Evolutionary conservation across 2,888 invertebrate species (phyloP).

Genomic region (Xestobium rufovillosum): DNA sequence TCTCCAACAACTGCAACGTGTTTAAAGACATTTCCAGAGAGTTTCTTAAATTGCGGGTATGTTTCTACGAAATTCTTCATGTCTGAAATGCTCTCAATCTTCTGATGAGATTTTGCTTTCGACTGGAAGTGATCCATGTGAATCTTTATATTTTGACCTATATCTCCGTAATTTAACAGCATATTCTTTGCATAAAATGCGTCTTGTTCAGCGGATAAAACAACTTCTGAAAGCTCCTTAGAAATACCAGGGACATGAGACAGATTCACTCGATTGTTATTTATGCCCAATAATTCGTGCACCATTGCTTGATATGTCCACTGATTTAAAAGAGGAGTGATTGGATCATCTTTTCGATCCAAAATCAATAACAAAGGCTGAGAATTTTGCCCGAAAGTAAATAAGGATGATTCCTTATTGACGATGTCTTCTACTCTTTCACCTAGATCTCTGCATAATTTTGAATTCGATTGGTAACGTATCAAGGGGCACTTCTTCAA

Average conservation of each 20-base stretch:
- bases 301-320: conserved; percentile 99
- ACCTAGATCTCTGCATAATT: conserved; percentile 75
- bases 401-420: conserved; percentile 77
- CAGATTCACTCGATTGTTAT: conserved; percentile 89
- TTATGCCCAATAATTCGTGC: conserved; percentile 89
- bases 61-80: conserved; percentile 99
- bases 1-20: conserved; percentile 97
- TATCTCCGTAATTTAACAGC: conserved; percentile 96
- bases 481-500: conserved; percentile 86
- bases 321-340: conserved; percentile 90
- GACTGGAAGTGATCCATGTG: conserved; percentile 91
- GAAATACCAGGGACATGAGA: conserved; percentile 75
- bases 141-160: conserved; percentile 92
- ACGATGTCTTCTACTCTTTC: conserved; percentile 79
- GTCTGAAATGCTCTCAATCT: conserved; percentile 96
- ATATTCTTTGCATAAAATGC: conserved; percentile 94
- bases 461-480: conserved; percentile 81
- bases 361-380: conserved; percentile 79
- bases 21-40: conserved; percentile 93
- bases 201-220: conserved; percentile 91
- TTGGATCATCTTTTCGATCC: conserved; percentile 90
- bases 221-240: conserved; percentile 87
- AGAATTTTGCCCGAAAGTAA: conserved; percentile 74
- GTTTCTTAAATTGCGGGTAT: conserved; percentile 96
- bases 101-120: conserved; percentile 91